Conservation (phyloP, 2,113 vertebrate species). For the Okapia johnstoni region DNA sequence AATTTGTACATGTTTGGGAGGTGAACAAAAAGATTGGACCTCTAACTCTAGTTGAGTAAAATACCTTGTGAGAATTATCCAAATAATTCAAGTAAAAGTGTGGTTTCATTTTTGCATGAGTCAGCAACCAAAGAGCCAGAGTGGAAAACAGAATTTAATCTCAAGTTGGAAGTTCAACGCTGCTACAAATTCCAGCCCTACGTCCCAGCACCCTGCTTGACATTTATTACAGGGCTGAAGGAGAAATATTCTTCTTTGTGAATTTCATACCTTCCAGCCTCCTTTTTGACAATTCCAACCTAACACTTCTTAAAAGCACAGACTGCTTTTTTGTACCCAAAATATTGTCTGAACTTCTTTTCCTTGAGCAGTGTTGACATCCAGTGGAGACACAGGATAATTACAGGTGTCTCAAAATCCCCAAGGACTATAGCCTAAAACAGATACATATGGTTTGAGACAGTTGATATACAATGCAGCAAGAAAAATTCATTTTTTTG, state of each 20-base stretch:
- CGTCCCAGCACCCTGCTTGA: neutral
- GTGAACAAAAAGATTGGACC: neutral
- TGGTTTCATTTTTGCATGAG: neutral
- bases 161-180: neutral
- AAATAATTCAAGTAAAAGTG: conserved; percentile 6
- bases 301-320: neutral
- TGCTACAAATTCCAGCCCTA: neutral
- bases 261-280: neutral
- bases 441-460: neutral
- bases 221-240: neutral
- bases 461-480: neutral
- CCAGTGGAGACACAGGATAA: conserved; percentile 83
- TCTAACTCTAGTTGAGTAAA: neutral
- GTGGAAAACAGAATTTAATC: neutral
- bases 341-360: conserved; percentile 62
- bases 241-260: neutral
- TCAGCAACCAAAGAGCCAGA: neutral
- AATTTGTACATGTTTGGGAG: neutral
- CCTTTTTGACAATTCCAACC: neutral
- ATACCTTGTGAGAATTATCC: conserved; percentile 3
- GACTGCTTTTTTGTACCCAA: neutral
- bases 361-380: conserved; percentile 83
- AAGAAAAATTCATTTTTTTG: neutral
- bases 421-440: neutral
- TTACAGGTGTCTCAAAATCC: conserved; percentile 75